Conservation (phyloP, 1,140 invertebrate species). For the Dysdera silvatica region DNA sequence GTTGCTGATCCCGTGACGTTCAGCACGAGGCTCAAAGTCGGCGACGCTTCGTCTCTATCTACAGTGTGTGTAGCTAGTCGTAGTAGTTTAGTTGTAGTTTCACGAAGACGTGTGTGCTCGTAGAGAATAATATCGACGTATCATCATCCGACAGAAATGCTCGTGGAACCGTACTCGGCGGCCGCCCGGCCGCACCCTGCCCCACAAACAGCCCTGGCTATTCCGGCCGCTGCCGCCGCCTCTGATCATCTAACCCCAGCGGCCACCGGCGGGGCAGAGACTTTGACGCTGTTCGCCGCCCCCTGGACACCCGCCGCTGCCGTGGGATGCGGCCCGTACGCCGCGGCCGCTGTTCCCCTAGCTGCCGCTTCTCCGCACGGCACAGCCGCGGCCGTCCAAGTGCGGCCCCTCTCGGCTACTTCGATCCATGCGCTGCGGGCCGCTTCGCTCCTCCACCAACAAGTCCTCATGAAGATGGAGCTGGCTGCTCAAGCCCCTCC, state of each 20-base stretch:
- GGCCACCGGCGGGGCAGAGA: background rate
- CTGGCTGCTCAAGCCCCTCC: conserved; percentile 10
- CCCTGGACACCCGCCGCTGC: conserved; percentile 5
- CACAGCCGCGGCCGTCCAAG: background rate
- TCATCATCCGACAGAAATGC: no score
- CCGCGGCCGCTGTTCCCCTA: conserved; percentile 11
- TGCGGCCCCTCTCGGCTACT: background rate
- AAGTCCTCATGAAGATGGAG: conserved; percentile 25
- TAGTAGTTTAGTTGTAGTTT: no score
- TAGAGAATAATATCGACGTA: no score
- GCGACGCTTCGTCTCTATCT: no score
- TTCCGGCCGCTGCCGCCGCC: conserved; percentile 14
- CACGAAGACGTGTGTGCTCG: no score
- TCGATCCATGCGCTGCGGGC: conserved; percentile 9
- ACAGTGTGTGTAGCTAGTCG: no score
- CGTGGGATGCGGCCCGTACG: conserved; percentile 4
- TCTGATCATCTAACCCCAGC: background rate
- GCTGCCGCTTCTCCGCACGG: background rate
- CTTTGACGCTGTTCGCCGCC: conserved; percentile 19
- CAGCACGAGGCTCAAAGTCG: no score
- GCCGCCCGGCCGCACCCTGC: conserved; percentile 22
- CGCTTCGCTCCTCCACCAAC: conserved; percentile 18
- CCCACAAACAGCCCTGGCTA: conserved; percentile 21
- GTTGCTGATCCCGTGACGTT: no score
- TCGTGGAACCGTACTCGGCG: conserved; percentile 26